Evolutionary conservation across 2,888 invertebrate genomes (phyloP).

Genomic region (Noctuana brunneofusca): DNA sequence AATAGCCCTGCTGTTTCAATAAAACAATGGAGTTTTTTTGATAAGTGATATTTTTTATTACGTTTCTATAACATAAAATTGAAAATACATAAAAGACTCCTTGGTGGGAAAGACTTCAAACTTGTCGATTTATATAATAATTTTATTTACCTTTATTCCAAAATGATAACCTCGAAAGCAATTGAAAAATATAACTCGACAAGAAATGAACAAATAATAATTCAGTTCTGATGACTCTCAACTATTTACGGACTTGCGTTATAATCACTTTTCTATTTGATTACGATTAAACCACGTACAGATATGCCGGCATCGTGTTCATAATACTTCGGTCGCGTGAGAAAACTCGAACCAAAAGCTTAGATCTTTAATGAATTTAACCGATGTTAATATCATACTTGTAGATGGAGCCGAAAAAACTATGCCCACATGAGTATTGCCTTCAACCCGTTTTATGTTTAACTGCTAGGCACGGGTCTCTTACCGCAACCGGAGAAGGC

Average conservation of each 20-base stretch:
- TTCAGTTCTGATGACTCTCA: constrained; percentile 46
- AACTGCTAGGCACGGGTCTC: too few species aligned
- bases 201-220: constrained; percentile 42
- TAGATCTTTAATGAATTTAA: constrained; percentile 66
- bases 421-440: too few species aligned
- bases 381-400: constrained; percentile 50
- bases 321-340: constrained; percentile 56
- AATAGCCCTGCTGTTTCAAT: too few species aligned
- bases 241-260: constrained; percentile 23
- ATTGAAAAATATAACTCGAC: constrained; percentile 7
- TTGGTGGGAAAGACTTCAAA: too few species aligned
- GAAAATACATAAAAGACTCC: too few species aligned
- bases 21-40: too few species aligned
- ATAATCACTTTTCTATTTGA: constrained; percentile 51
- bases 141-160: neutral
- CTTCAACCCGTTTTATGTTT: too few species aligned
- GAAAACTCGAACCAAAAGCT: constrained; percentile 50
- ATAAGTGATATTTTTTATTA: too few species aligned
- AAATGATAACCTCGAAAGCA: neutral
- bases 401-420: constrained; percentile 22
- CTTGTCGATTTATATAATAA: neutral
- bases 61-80: too few species aligned
- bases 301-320: constrained; percentile 44
- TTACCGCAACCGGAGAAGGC: too few species aligned
- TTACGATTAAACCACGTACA: constrained; percentile 45